Base-by-base conservation (phyloP, 2,113 vertebrate species). In the Manacus vitellinus region DNA sequence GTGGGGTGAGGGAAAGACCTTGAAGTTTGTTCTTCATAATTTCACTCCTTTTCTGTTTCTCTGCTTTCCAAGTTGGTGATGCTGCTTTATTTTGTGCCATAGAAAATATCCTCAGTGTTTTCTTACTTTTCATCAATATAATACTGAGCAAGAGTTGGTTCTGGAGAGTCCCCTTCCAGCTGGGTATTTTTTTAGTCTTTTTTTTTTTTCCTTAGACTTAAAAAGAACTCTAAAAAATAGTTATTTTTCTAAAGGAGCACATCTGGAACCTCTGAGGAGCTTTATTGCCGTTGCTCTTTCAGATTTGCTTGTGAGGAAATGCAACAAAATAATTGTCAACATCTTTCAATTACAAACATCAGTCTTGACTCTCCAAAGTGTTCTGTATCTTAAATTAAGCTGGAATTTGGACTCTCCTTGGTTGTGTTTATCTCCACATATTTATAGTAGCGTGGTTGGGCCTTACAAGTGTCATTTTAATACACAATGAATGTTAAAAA, bases 371-470 rank as follows among this genome's bases (percentile, higher is more conserved):
- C 21, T 79, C 27, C 10, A 4, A 4, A 72, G 30, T 22, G 27
- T 12, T 46, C 8, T 39, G 7, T 20, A 4, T 19, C 65, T 12
- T 15, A 52, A 79, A n/a, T 65, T 39, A 47, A 51, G 23, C 24
- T 49, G 11, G 30, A n/a, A 43, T 52, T 73, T 83, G 27, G 58
- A 10, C 31, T 39, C 27, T 59, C 49, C 21, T 31, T 35, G 54
- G 11, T 35, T 91, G 16, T 35, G 28, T 49, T 62, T 65, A 16
- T 68, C 37, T 62, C n/a, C 15, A 10, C 3, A 0, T 28, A 4
- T 47, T 67, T 59, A 39, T 7, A 30, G 21, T 3, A 72, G 3
- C 0, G 0, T 14, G 44, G 37, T 7, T 39, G 27, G 21, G 12
- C 55, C 23, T 51, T 30, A 20, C 33, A 67, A 44, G 13, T 55